phyloP scores from a whole-genome alignment of 2,797 vertebrate genomes.

The Nyctalus aviator region DNA sequence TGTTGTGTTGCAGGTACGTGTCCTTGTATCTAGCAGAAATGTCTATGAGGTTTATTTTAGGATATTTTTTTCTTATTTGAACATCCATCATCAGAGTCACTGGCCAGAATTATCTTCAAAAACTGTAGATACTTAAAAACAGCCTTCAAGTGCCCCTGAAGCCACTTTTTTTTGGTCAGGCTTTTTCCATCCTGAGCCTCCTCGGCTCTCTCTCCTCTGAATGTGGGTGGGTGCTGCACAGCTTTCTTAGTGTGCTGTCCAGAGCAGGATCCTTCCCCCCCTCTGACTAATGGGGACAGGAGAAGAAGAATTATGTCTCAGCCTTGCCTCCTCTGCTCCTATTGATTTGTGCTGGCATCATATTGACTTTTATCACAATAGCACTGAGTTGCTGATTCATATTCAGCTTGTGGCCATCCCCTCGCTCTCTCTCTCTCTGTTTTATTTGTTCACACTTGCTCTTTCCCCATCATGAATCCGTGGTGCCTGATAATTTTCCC shows the following conservation, averaged over 20 bases:
- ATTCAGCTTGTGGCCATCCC: slow-evolving; percentile 52
- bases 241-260: slow-evolving; percentile 1
- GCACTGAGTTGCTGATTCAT: slow-evolving; percentile 77
- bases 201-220: background rate
- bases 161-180: background rate
- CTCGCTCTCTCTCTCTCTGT: background rate
- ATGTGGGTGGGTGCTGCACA: background rate
- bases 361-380: slow-evolving; percentile 77
- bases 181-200: background rate
- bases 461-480: background rate
- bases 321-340: slow-evolving; percentile 58
- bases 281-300: slow-evolving; percentile 77
- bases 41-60: slow-evolving; percentile 21
- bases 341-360: slow-evolving; percentile 77
- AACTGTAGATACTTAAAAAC: background rate
- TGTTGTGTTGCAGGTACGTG: background rate
- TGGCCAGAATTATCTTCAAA: background rate
- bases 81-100: background rate
- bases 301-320: slow-evolving; percentile 72
- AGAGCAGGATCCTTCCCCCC: slow-evolving; percentile 51
- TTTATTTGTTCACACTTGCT: slow-evolving; percentile 62
- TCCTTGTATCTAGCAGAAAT: slow-evolving; percentile 20
- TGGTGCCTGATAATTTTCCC: slow-evolving; percentile 28
- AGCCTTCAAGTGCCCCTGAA: background rate
- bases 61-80: background rate